Conservation (phyloP, 2,888 invertebrate genomes). For the Abscondita cerata region DNA sequence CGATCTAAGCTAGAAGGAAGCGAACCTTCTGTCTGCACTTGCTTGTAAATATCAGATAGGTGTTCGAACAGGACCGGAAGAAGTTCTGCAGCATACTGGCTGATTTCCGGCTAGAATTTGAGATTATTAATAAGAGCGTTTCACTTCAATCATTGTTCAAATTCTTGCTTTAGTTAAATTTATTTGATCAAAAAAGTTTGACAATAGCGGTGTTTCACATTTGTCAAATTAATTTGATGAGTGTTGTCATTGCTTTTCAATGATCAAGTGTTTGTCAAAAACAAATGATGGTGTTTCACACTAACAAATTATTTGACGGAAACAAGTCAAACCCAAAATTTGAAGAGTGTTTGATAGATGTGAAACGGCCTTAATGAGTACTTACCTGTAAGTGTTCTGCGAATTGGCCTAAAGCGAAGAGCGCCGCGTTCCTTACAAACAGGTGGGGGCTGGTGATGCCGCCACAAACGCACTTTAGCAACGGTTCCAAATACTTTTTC, state of each 20-base stretch:
- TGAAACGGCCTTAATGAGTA: background rate
- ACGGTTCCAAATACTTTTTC: conserved; percentile 71
- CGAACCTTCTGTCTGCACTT: conserved; percentile 63
- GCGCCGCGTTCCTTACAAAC: conserved; percentile 75
- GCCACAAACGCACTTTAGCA: conserved; percentile 72
- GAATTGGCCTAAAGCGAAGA: conserved; percentile 82
- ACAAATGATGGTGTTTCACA: too few relatives aligned
- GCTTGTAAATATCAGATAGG: conserved; percentile 66
- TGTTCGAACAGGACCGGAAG: conserved; percentile 77
- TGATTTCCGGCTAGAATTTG: conserved; percentile 71
- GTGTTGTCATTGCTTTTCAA: too few relatives aligned
- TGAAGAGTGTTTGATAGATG: background rate
- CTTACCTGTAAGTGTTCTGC: conserved; percentile 75
- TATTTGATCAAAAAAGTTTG: too few relatives aligned
- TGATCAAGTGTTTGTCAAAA: too few relatives aligned
- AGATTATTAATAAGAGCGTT: background rate
- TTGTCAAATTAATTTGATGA: too few relatives aligned
- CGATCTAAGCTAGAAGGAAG: conserved; percentile 72
- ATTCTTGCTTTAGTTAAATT: too few relatives aligned
- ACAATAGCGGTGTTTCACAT: too few relatives aligned
- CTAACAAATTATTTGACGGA: too few relatives aligned
- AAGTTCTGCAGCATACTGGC: conserved; percentile 72
- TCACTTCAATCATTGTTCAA: too few relatives aligned
- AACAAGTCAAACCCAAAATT: too few relatives aligned
- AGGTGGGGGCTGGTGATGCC: conserved; percentile 71